Base-by-base conservation (phyloP, 2,797 vertebrate species). In the Austrolebias charrua region DNA sequence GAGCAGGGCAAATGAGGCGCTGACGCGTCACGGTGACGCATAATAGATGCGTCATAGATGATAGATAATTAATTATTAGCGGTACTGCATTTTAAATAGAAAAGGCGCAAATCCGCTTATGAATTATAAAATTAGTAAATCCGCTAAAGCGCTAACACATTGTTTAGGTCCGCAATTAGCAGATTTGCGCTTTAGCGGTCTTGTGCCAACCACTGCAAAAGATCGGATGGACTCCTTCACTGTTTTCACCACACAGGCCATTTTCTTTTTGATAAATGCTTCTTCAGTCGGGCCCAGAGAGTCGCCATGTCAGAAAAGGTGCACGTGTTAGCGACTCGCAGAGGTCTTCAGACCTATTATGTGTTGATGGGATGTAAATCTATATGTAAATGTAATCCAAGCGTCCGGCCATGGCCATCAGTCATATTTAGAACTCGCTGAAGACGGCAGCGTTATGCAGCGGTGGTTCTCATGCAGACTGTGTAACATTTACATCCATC, bases 371-470 rank as follows among this genome's bases (percentile, higher is more conserved):
- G 69, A 85, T 86, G 88, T 89, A 86, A 90, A 88, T 90, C 79
- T 87, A 83, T 83, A 90, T 91, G 89, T 89, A 91, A 91, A 91
- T 90, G 89, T 79, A 82, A 86, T 89, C 86, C 81, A 85, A 78
- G 76, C 85, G 75, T 80, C 75, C 75, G 75, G 57, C 79, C 86
- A 78, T 88, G 66, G 42, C 84, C 83, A 89, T 89, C 87, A 88
- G 88, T 90, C 88, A 87, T 86, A 89, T 87, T 90, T 83, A 84
- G 69, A 73, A 76, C 73, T 71, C 13, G n/a, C 49, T 76, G 60
- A 81, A 77, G 79, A 68, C 72, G 73, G 81, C 55, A 80, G 72
- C 83, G 89, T 84, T 86, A 78, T 73, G 42, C 76, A 70, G 64
- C 50, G 52, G 60, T 63, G 74, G 67, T 69, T 82, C 74, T 66